Evolutionary conservation across 2,113 vertebrate species (phyloP), one percentile per base, ranked within the genome.

Genomic region (Amazona vittata): DNA sequence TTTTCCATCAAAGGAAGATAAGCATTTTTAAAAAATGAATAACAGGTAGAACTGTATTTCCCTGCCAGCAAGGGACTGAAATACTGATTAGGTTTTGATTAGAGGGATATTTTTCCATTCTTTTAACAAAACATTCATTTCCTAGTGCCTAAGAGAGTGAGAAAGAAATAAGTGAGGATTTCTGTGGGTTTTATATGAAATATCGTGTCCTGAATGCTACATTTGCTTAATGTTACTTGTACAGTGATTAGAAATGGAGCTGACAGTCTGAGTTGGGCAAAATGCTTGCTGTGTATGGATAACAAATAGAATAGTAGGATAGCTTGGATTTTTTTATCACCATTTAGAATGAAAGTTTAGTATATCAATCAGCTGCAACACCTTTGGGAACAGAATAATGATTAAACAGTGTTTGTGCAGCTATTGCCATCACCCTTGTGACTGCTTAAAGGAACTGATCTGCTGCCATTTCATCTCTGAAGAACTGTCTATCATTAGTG

Each of bases 291-390:
- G 90, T 21, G 20, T 57, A 39, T 79, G 65, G 69, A 75, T 43
- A 90, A 43, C 68, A 74, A 74, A 88, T 33, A 83, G 50, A 77
- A 82, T 21, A 67, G 41, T 57, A 59, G 43, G n/a, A 53, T 63
- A 78, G 55, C 35, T 73, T 52, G 29, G 22, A 5, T 8, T 64
- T 90, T 90, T 92, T 85, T 68, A 35, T 73, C 53, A 9, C 37
- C 12, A 44, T 44, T 44, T 53, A 43, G 59, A 85, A 57, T 85
- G 39, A 87, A 84, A 71, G 76, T 91, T 79, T 59, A 91, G 77
- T 7, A 5, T 93, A 87, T 93, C 95, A 85, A 64, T 97, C 92
- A 85, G 62, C 85, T 79, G 47, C 62, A 85, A 33, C 78, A 96
- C 83, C 88, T 94, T 83, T 92, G 86, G 90, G 76, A 95, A 62